Evolutionary conservation across 1,140 invertebrate species (phyloP).

Genomic region (Rhysida immarginata): DNA sequence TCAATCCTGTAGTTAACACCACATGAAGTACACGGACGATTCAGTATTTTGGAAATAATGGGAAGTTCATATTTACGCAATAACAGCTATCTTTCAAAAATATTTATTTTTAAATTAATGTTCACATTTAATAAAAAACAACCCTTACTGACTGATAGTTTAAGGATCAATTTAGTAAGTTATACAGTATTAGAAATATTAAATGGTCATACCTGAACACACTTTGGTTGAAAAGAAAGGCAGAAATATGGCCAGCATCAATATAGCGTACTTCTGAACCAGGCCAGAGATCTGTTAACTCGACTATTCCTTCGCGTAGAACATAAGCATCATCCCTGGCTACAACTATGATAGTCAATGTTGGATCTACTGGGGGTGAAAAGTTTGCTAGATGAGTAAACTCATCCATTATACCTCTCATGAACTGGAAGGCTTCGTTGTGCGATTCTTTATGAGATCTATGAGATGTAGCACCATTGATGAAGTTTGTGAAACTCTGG

Average conservation of each 20-base stretch:
- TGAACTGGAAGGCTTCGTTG: constrained; percentile 72
- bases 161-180: no score
- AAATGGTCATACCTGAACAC: constrained; percentile 76
- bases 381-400: constrained; percentile 94
- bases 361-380: constrained; percentile 60
- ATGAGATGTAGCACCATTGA: no score
- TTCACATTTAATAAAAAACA: no score
- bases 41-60: no score
- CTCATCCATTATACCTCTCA: constrained; percentile 97
- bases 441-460: not conserved
- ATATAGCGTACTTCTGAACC: constrained; percentile 73
- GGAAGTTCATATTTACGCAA: no score
- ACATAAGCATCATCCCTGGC: constrained; percentile 85
- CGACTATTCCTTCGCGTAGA: constrained; percentile 60
- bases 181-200: no score
- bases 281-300: constrained; percentile 78
- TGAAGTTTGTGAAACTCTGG: no score
- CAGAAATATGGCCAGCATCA: constrained; percentile 75
- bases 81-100: no score
- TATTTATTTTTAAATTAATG: no score
- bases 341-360: constrained; percentile 67
- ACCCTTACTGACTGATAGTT: no score
- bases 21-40: no score
- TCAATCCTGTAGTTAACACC: no score
- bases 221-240: constrained; percentile 72